Evolutionary conservation across 2,113 vertebrate species (phyloP), one percentile per base, ranked within the genome.

Genomic region (Dromiciops gliroides): DNA sequence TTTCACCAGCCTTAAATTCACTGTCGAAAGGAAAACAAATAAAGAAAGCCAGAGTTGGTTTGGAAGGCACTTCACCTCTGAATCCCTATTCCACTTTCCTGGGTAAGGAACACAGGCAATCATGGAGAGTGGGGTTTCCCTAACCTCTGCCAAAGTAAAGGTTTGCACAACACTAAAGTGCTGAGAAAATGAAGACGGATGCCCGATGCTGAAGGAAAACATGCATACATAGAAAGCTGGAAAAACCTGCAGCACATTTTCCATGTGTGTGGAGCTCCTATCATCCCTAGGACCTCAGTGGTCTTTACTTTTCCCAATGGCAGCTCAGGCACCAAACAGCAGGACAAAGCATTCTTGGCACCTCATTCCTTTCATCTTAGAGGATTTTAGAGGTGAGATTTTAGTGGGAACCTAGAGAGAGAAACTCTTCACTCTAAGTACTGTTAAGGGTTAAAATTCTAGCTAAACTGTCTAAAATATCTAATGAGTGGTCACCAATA

Each of bases 1-100:
- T 91, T 10, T 11, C 56, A 37, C 25, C 6, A 22, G 8, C 52
- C 90, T 48, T 75, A 52, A 91, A 93, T 56, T 44, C 8, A 67
- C 91, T 90, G 24, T 26, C 24, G 0, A 37, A 31, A 23, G 31
- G n/a, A 19, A n/a, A 53, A 89, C 51, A 89, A 48, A 53, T 91
- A 50, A 49, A 89, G 51, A 23, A 91, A 95, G 67, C 31, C n/a
- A n/a, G 1, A 93, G 75, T 95, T 94, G 95, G 92, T 95, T 92
- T 94, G 67, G 83, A 97, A 96, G 93, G 93, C 95, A 24, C 91
- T 95, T 97, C 96, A 60, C 75, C 92, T 96, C 90, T 97, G 94
- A 97, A 51, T 97, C 92, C 95, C 93, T 92, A 3, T 90, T 93
- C 90, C n/a, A 50, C 19, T 88, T 60, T 44, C 94, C 88, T 89